phyloP scores from a whole-genome alignment of 2,888 invertebrate genomes.

The Gnatocerus cornutus region DNA sequence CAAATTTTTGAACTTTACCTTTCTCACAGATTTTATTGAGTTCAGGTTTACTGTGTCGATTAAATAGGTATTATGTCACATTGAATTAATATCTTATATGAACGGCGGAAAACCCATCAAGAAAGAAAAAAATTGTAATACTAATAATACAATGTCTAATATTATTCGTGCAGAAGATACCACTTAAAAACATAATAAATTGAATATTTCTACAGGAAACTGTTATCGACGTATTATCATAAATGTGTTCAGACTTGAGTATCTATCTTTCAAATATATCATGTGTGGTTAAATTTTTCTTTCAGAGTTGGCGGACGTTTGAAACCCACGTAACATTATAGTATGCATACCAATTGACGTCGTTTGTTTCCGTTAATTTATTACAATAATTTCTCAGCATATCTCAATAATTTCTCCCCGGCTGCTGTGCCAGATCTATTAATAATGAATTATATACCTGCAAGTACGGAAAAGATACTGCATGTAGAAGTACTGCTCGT shows the following conservation, averaged over 20 bases:
- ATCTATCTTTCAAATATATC: conserved; percentile 33
- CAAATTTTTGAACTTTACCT: too few species aligned
- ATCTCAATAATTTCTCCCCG: conserved; percentile 7
- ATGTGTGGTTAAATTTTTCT: conserved; percentile 35
- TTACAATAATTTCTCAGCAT: conserved; percentile 27
- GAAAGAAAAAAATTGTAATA: too few species aligned
- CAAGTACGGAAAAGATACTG: neutral
- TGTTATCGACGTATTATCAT: conserved; percentile 33
- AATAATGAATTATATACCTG: neutral
- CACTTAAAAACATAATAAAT: conserved; percentile 12
- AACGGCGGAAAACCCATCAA: too few species aligned
- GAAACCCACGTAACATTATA: conserved; percentile 38
- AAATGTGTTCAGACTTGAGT: conserved; percentile 36
- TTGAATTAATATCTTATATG: too few species aligned
- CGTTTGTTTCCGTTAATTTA: conserved; percentile 37
- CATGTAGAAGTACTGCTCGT: neutral
- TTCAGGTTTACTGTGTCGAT: too few species aligned
- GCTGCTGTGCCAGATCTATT: neutral
- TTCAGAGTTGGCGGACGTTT: conserved; percentile 41
- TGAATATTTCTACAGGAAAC: conserved; percentile 33
- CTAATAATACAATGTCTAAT: too few species aligned
- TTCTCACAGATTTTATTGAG: neutral
- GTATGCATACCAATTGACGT: conserved; percentile 33
- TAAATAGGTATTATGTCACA: too few species aligned
- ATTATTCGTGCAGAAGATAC: too few species aligned